Percentiles rank a stretch among this genome's conserved stretches.
Evolutionary conservation across 2,888 invertebrate genomes (phyloP).

Genomic region (Drosophila pegasa): DNA sequence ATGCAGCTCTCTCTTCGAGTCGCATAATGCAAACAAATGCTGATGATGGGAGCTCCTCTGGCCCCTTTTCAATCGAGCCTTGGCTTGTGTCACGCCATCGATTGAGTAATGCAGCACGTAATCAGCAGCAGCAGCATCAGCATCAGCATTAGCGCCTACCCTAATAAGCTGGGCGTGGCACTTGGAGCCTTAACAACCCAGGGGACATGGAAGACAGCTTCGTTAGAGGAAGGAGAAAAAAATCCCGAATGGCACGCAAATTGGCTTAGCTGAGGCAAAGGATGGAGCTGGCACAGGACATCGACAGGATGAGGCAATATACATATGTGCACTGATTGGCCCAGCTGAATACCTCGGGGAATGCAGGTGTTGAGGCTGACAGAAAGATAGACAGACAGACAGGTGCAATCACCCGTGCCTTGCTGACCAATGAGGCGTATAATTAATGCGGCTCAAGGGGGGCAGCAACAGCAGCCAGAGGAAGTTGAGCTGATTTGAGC

Average conservation of each 20-base stretch:
- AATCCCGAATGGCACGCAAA: constrained; percentile 24
- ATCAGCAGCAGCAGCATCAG: constrained; percentile 7
- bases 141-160: constrained; percentile 24
- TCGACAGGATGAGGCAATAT: constrained; percentile 8
- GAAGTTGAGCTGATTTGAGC: not conserved
- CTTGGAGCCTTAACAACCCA: constrained; percentile 14
- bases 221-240: constrained; percentile 32
- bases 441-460: constrained; percentile 53
- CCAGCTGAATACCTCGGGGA: constrained; percentile 38
- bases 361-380: constrained; percentile 33
- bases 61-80: constrained; percentile 1
- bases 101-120: constrained; percentile 24
- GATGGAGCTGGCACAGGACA: not conserved
- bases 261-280: constrained; percentile 13
- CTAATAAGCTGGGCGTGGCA: constrained; percentile 68
- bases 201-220: constrained; percentile 43
- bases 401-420: not conserved
- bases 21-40: constrained; percentile 42
- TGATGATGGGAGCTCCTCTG: constrained; percentile 2
- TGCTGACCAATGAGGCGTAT: constrained; percentile 69
- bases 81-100: constrained; percentile 19
- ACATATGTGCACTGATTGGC: constrained; percentile 54
- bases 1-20: constrained; percentile 28
- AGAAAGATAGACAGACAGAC: not conserved
- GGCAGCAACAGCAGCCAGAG: not conserved